phyloP scores from a whole-genome alignment of 2,888 invertebrate species.

The Ennomos quercinarius region DNA sequence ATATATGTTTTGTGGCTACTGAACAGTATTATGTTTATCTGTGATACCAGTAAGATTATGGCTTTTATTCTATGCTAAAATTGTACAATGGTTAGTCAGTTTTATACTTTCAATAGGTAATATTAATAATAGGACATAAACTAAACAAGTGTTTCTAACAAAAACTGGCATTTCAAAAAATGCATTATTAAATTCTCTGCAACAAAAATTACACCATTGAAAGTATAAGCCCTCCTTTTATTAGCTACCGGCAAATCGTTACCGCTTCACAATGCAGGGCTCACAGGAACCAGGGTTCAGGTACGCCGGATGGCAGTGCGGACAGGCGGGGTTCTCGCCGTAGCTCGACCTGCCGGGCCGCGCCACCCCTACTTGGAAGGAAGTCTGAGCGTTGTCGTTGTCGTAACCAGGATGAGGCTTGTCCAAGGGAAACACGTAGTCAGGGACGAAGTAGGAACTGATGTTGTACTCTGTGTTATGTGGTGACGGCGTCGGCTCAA shows the following conservation, averaged over 20 bases:
- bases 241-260: constrained; percentile 44
- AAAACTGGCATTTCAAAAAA: too few relatives aligned
- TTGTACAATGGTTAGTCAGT: too few relatives aligned
- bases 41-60: too few relatives aligned
- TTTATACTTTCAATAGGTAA: too few relatives aligned
- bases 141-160: too few relatives aligned
- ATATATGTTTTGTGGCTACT: too few relatives aligned
- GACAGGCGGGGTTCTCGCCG: constrained; percentile 87
- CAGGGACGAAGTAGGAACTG: constrained; percentile 86
- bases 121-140: too few relatives aligned
- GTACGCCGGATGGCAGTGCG: constrained; percentile 88
- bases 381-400: constrained; percentile 83
- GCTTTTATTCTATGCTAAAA: too few relatives aligned
- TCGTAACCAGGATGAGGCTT: constrained; percentile 86
- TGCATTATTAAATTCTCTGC: background rate
- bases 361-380: constrained; percentile 85
- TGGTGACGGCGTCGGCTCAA: constrained; percentile 53
- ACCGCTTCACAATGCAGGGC: constrained; percentile 86
- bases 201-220: background rate
- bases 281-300: constrained; percentile 87
- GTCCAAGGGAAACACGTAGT: constrained; percentile 86
- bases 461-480: constrained; percentile 83
- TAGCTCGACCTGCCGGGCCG: constrained; percentile 73
- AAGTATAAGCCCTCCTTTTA: constrained; percentile 5
- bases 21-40: too few relatives aligned